Percentiles rank a stretch among this genome's conserved stretches.
These are phyloP conservation scores for Stratiomys singularior DNA, from an alignment of 2,888 invertebrate genomes.

Conservation along the genomic window DNA sequence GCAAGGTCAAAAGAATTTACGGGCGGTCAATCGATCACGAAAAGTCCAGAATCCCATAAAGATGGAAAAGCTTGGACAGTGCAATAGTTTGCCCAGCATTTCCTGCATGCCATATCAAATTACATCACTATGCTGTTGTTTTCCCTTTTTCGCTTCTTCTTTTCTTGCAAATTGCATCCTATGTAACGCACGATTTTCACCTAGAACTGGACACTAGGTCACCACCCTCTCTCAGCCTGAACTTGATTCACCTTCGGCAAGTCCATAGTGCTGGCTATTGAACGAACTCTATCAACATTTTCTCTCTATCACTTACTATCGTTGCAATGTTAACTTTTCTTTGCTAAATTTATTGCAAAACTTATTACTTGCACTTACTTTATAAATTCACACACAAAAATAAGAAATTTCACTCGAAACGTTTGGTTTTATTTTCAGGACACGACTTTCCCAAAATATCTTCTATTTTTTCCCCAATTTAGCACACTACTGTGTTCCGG, in stretches of 20 bases:
- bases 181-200: not conserved
- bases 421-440: constrained; percentile 6
- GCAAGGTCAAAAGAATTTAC: constrained; percentile 40
- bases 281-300: too few species aligned
- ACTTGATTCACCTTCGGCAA: not conserved
- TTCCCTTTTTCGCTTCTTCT: too few species aligned
- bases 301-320: too few species aligned
- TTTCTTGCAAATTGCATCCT: not conserved
- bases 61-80: not conserved
- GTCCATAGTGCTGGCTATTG: too few species aligned
- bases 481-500: constrained; percentile 48
- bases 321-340: too few species aligned
- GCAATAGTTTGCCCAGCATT: not conserved
- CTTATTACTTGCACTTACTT: constrained; percentile 42
- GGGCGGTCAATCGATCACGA: not conserved
- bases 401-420: constrained; percentile 27
- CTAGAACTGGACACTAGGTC: not conserved
- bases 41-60: too few species aligned
- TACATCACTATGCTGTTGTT: not conserved
- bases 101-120: not conserved
- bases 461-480: constrained; percentile 34
- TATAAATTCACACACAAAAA: constrained; percentile 35
- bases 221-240: not conserved
- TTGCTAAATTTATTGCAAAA: not conserved
- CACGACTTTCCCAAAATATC: constrained; percentile 15